Base-by-base conservation (phyloP, 2,888 invertebrate genomes). In the Euproctis similis region DNA sequence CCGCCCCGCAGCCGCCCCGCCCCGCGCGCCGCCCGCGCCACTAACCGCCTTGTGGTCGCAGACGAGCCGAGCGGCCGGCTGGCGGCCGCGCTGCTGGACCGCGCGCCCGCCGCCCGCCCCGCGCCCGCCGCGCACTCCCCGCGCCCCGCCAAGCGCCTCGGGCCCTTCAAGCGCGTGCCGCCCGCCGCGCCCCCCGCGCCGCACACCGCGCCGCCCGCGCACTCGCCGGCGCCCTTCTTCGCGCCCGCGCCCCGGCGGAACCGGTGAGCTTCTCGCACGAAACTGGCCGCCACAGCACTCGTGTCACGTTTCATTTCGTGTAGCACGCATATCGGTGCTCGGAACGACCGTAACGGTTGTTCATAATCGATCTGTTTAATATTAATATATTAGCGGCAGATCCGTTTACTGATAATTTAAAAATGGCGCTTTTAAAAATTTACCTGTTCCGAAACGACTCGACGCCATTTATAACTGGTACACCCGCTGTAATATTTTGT, bases 101-200 rank as follows among this genome's bases (percentile, higher is more conserved):
- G 60, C 80, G 86, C 87, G 64, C 64, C 72, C 8, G 53, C 47
- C 33, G 39, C 64, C 61, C 42, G 56, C 28, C 36, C 48, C 14
- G 73, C 70, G 29, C 23, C 65, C 2, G 71, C 62, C 53, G 46
- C 70, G 8, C 68, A 62, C 33, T 92, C 92, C 1, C 92, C 92
- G 25, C 85, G 91, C 26, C 90, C 92, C 2, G 68, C 87, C 43
- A 91, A 91, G 61, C 90, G 92, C 28, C 86, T 91, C 49, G 88
- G 88, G 1, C 87, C 87, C 39, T 90, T 90, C 80, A 88, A 87
- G 46, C 26, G 53, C 34, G 17, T 55, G 57, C 11, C 53, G 11
- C 2, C 3, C 29, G 26, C 6, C 30, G 33, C 36, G 16, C 46
- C 41, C 31, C 53, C 26, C 33, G 53, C 49, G 12, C 59, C 59